Conservation (phyloP, 64 coral and sea anemone species). For the Stylophora pistillata region DNA sequence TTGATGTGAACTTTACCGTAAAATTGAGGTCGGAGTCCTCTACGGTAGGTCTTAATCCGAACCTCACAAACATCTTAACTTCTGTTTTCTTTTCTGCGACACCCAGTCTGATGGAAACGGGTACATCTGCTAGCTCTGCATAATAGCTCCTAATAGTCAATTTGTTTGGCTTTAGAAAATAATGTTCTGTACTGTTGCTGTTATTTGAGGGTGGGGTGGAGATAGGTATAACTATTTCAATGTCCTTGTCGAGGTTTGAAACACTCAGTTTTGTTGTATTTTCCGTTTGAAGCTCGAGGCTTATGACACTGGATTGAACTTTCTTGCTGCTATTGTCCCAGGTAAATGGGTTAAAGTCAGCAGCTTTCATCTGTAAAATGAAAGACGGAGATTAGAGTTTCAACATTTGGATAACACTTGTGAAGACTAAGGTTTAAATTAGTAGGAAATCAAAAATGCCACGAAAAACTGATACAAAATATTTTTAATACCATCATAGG, state of each 20-base stretch:
- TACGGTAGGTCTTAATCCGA: slow-evolving; percentile 57
- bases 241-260: slow-evolving; percentile 25
- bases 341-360: slow-evolving; percentile 18
- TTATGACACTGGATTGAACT: slow-evolving; percentile 30
- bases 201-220: background rate
- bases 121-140: background rate
- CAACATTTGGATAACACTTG: no score
- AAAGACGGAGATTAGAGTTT: no score
- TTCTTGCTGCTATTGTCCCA: slow-evolving; percentile 41
- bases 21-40: slow-evolving; percentile 57
- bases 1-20: slow-evolving; percentile 37
- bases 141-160: background rate
- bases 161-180: slow-evolving; percentile 12
- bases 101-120: background rate
- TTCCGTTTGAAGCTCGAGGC: slow-evolving; percentile 1
- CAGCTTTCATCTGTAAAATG: slow-evolving; percentile 34
- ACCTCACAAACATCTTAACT: slow-evolving; percentile 48
- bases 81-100: background rate
- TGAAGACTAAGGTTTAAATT: no score
- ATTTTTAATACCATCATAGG: no score
- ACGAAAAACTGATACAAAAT: no score
- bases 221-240: slow-evolving; percentile 37
- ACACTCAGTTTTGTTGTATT: background rate
- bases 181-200: background rate
- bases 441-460: no score